Base-by-base conservation (phyloP, 2,888 invertebrate species). In the Eupithecia inturbata region DNA sequence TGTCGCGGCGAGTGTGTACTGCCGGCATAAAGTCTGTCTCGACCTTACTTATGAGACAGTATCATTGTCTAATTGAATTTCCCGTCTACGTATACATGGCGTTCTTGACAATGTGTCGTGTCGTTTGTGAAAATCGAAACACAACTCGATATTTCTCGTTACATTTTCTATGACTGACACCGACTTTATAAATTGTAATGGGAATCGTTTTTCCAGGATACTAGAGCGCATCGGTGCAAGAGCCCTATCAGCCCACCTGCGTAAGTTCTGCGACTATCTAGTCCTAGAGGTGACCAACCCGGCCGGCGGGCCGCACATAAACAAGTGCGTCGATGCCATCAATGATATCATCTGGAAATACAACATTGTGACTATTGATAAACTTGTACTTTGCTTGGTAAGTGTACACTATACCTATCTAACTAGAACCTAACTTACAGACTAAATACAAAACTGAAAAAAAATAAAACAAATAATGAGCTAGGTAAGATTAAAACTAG, bases 281-380 rank as follows among this genome's bases (percentile, higher is more conserved):
- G 98, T 98, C 12, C 97, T 97, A 86, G 99, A 99, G 90, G 98
- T 99, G 86, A 97, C 97, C 0, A 98, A 97, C 84, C 97, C 97
- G 1, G 97, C 97, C 22, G 98, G 97, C 33, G 98, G 98, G 16
- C 97, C 97, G 77, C 97, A 98, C 85, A 98, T 99, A 68, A 98
- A 98, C 90, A 98, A 98, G 93, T 98, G 98, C 85, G 98, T 99
- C 3, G 99, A 99, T 86, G 98, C 98, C 0, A 97, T 99, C 81
- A 99, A 98, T 89, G 98, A 98, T 85, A 98, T 99, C 96, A 98
- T 99, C 78, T 99, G 99, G 99, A 98, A 99, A 85, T 99, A 98
- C 91, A 98, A 99, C 91, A 98, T 99, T 80, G 97, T 99, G 70
- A 98, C 99, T 53, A 97, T 99, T 78, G 99, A 99, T 91, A 95